Conservation (phyloP, 2,888 invertebrate genomes). For the Cordilura impudica region DNA sequence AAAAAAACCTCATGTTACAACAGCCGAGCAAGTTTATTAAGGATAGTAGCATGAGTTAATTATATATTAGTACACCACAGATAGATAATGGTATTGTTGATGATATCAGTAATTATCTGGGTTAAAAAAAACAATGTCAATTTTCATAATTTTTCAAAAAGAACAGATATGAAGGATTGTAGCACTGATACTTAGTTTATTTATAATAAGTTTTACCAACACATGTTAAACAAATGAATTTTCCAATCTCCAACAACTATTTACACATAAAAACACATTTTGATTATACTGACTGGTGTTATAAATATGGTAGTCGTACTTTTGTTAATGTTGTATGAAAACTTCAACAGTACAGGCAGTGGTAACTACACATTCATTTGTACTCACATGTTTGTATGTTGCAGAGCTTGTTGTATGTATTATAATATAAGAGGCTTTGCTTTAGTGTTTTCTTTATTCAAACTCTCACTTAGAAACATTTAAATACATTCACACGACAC, state of each 20-base stretch:
- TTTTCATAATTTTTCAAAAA: background rate
- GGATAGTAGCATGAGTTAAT: too few species aligned
- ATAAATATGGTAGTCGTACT: background rate
- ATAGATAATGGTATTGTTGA: too few species aligned
- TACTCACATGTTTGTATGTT: background rate
- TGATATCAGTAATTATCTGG: too few species aligned
- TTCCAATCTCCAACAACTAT: background rate
- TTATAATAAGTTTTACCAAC: constrained; percentile 18
- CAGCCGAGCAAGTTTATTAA: too few species aligned
- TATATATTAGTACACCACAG: too few species aligned
- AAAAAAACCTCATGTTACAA: too few species aligned
- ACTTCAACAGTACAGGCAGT: background rate
- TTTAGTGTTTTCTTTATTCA: constrained; percentile 13
- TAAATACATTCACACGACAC: constrained; percentile 34
- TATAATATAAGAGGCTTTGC: background rate
- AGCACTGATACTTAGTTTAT: background rate
- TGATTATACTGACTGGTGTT: background rate
- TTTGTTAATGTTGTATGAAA: background rate
- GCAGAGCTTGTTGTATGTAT: too few species aligned
- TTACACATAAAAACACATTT: background rate
- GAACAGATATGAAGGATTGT: background rate
- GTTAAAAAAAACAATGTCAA: background rate
- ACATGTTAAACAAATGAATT: constrained; percentile 8
- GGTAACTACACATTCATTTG: too few species aligned
- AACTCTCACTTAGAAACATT: constrained; percentile 31